phyloP scores from a whole-genome alignment of 2,113 vertebrate genomes.

The Corythaixoides concolor region DNA sequence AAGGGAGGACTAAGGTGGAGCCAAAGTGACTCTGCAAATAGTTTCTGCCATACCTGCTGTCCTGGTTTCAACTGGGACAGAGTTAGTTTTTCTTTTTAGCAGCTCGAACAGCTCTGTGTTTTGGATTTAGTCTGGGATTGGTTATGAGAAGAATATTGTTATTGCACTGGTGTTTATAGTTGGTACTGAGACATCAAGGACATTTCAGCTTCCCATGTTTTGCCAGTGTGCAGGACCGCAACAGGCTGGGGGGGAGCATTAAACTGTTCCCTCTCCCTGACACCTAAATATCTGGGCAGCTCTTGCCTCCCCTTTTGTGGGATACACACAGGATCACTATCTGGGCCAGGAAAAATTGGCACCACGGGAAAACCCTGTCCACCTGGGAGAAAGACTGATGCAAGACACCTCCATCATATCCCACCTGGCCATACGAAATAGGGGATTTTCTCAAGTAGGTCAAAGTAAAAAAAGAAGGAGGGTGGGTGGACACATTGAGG shows the following conservation, averaged over 20 bases:
- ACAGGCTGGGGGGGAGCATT: too few species aligned
- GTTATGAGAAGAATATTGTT: too few species aligned
- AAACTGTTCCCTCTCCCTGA: not conserved
- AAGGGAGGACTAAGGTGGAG: not conserved
- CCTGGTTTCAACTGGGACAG: too few species aligned
- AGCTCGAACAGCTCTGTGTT: too few species aligned
- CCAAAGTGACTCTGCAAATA: not conserved
- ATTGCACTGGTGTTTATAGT: too few species aligned
- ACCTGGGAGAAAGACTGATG: not conserved
- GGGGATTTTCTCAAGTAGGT: not conserved
- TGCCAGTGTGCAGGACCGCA: too few species aligned
- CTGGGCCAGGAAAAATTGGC: not conserved
- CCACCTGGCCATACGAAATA: not conserved
- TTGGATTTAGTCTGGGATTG: too few species aligned
- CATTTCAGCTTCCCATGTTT: too few species aligned
- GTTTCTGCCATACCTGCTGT: not conserved
- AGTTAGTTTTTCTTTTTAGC: too few species aligned
- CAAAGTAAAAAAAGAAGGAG: not conserved
- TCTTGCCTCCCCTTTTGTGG: not conserved
- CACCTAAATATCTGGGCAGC: not conserved
- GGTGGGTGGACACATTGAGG: not conserved
- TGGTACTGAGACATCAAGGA: too few species aligned
- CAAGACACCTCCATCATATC: not conserved
- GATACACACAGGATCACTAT: not conserved
- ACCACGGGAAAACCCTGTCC: not conserved